Base-by-base conservation (phyloP, 1,140 invertebrate species). In the Mycetomoellerius zeteki region DNA sequence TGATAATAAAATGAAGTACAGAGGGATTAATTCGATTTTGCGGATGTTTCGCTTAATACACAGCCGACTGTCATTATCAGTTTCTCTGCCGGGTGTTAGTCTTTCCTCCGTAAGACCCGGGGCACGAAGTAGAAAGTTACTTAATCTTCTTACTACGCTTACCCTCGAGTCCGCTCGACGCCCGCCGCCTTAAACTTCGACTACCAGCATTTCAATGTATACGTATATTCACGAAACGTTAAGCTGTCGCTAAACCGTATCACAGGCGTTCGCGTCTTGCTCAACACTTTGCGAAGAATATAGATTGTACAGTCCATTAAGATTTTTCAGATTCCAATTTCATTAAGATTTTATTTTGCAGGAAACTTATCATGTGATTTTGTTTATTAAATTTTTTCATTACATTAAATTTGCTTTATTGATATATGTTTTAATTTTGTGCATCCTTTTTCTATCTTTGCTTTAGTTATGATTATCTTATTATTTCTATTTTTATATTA, bases 91-190 rank as follows among this genome's bases (percentile, higher is more conserved):
- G 84, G 58, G 50, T 86, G 86, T 89, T 89, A 72, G 71, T 89
- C 86, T 86, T 88, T 77, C 76, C 43, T 50, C 47, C 62, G 76
- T 75, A 81, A 88, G 71, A 88, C 76, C n/a, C 60, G 52, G 52
- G 52, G 56, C 75, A 54, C 73, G 27, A 56, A 89, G 88, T 88
- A 86, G 75, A 85, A 88, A 88, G 88, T 88, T 88, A 52, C 73
- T 88, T 89, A 88, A 88, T 89, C 88, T 89, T 88, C 88, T 89
- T 89, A 89, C 71, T 73, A 64, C 80, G 80, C 80, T 89, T 85
- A 85, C 81, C 30, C 88, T 73, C 58, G 58, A 65, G 72, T 76
- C 30, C 56, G 27, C 65, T 58, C 50, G 47, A 50, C 37, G 78
- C 72, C 73, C 37, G 78, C 72, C 73, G 67, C 54, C 86, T 87